Conservation (phyloP, 1,140 invertebrate genomes). For the Drosophila jambulina region DNA sequence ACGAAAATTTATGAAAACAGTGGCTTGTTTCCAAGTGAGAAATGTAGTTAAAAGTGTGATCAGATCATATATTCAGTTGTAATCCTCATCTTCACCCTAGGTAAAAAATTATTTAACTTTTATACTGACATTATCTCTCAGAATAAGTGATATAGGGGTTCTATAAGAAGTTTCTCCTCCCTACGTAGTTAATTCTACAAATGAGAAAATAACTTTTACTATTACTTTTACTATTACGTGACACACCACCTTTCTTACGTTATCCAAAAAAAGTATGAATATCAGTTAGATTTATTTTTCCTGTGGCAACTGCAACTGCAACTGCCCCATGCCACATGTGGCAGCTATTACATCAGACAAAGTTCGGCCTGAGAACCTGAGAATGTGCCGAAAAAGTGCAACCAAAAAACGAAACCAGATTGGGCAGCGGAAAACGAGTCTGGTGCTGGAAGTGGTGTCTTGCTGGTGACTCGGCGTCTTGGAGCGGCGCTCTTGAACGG, state of each 20-base stretch:
- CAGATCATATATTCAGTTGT: neutral
- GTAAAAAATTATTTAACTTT: neutral
- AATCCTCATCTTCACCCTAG: accelerated
- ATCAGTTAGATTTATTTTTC: conserved; percentile 3
- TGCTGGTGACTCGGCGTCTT: conserved; percentile 25
- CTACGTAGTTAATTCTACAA: neutral
- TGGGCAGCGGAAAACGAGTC: conserved; percentile 57
- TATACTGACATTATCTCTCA: neutral
- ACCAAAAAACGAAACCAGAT: conserved; percentile 55
- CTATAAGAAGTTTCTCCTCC: neutral
- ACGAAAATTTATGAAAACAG: neutral
- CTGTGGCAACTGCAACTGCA: conserved; percentile 24
- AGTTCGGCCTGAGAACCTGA: conserved; percentile 63
- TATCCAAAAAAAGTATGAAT: neutral
- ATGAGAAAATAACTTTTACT: accelerated
- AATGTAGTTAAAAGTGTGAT: neutral
- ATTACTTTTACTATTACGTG: neutral
- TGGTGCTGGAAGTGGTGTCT: conserved; percentile 30
- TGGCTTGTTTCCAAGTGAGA: neutral
- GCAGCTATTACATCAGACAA: conserved; percentile 77
- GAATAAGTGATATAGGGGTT: neutral
- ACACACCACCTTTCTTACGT: neutral
- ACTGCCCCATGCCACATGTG: conserved; percentile 50
- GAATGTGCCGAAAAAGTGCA: conserved; percentile 62
- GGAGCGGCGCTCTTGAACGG: conserved; percentile 62